Percentiles rank a stretch among this genome's conserved stretches.
Evolutionary conservation across 2,888 invertebrate species (phyloP).

Genomic region (Tridacna gigas): DNA sequence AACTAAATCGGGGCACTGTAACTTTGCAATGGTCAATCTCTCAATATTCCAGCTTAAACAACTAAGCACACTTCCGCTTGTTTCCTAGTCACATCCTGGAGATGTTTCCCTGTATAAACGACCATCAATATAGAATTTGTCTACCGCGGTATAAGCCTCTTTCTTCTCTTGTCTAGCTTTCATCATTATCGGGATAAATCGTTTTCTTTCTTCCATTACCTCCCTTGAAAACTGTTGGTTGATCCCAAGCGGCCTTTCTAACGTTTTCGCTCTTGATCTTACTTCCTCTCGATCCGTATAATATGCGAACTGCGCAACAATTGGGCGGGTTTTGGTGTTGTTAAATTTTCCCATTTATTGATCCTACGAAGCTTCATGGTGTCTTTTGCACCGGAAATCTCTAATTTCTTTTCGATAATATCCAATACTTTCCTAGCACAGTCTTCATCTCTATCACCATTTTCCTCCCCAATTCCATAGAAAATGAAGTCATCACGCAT

Average conservation of each 20-base stretch:
- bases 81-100: background rate
- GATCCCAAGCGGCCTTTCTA: background rate
- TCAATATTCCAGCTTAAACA: background rate
- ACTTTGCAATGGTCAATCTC: background rate
- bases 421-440: background rate
- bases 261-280: background rate
- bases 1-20: background rate
- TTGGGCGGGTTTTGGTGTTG: background rate
- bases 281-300: background rate
- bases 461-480: background rate
- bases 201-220: background rate
- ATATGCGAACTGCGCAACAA: background rate
- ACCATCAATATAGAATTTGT: background rate
- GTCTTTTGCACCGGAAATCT: background rate
- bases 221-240: background rate
- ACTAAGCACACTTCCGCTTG: background rate
- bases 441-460: background rate
- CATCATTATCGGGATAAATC: background rate
- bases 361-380: background rate
- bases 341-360: background rate
- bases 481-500: background rate
- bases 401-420: background rate
- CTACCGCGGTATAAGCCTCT: background rate
- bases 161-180: background rate
- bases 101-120: background rate